Conservation (phyloP, 2,888 invertebrate species). For the Lycocerus yunnanus region DNA sequence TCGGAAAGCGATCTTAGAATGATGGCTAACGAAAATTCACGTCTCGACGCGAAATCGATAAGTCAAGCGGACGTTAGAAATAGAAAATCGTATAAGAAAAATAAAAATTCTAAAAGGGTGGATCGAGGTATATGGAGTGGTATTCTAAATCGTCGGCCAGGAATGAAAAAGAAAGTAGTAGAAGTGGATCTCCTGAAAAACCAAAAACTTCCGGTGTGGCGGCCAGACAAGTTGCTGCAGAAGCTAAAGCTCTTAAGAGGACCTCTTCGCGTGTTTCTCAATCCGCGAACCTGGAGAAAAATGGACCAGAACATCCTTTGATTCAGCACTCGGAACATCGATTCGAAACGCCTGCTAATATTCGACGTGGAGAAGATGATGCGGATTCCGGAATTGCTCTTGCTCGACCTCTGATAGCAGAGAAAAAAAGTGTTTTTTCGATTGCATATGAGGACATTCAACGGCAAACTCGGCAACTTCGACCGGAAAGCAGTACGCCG, state of each 20-base stretch:
- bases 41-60: slow-evolving; percentile 42
- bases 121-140: slow-evolving; percentile 80
- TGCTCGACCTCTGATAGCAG: slow-evolving; percentile 73
- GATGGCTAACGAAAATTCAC: slow-evolving; percentile 7
- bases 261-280: not conserved
- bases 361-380: slow-evolving; percentile 64
- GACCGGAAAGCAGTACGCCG: slow-evolving; percentile 80
- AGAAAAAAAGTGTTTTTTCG: slow-evolving; percentile 91
- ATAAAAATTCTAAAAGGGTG: slow-evolving; percentile 56
- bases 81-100: slow-evolving; percentile 38
- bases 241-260: slow-evolving; percentile 16
- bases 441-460: slow-evolving; percentile 92
- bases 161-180: slow-evolving; percentile 5
- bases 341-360: slow-evolving; percentile 61
- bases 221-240: slow-evolving; percentile 21
- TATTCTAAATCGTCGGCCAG: slow-evolving; percentile 57
- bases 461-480: slow-evolving; percentile 81
- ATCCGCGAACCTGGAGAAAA: slow-evolving; percentile 2
- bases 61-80: slow-evolving; percentile 54
- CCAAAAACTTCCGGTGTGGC: slow-evolving; percentile 22
- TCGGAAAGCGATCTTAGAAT: slow-evolving; percentile 52
- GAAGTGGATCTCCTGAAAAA: slow-evolving; percentile 21
- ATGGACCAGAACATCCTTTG: slow-evolving; percentile 64
- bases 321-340: slow-evolving; percentile 80
- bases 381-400: slow-evolving; percentile 79